These are phyloP conservation scores for Pyralis farinalis DNA, from an alignment of 2,888 invertebrate species.

Conservation along the genomic window DNA sequence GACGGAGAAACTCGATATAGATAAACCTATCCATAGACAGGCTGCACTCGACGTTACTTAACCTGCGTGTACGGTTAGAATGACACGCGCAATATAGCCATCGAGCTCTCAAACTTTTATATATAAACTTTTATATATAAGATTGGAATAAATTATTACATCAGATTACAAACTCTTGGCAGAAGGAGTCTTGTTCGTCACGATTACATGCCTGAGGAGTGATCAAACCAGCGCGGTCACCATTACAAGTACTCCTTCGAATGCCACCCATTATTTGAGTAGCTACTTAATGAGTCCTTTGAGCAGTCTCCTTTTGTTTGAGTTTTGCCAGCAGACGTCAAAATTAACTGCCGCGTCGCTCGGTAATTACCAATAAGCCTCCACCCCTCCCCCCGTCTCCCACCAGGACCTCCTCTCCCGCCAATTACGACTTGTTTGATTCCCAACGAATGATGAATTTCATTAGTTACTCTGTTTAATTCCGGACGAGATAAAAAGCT, in stretches of 20 bases:
- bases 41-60: too few species aligned
- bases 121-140: too few species aligned
- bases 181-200: too few species aligned
- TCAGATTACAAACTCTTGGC: too few species aligned
- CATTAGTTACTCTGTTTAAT: conserved; percentile 22
- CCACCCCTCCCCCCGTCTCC: conserved; percentile 12
- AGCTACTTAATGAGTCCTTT: conserved; percentile 60
- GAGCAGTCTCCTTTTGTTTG: conserved; percentile 56
- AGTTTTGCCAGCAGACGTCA: conserved; percentile 50
- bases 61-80: too few species aligned
- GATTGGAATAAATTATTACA: too few species aligned
- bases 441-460: conserved; percentile 30
- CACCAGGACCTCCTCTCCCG: too few species aligned
- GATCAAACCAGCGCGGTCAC: background rate
- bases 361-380: conserved; percentile 47
- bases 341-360: conserved; percentile 26
- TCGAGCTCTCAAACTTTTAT: too few species aligned
- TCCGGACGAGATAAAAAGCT: background rate
- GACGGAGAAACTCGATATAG: too few species aligned
- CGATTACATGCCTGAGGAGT: background rate
- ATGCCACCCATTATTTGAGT: conserved; percentile 45
- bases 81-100: too few species aligned
- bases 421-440: conserved; percentile 36
- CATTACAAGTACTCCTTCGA: background rate
- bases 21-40: too few species aligned